Percentiles rank a stretch among this genome's conserved stretches.
phyloP scores from a whole-genome alignment of 2,888 invertebrate species.

The Thereva unica region DNA sequence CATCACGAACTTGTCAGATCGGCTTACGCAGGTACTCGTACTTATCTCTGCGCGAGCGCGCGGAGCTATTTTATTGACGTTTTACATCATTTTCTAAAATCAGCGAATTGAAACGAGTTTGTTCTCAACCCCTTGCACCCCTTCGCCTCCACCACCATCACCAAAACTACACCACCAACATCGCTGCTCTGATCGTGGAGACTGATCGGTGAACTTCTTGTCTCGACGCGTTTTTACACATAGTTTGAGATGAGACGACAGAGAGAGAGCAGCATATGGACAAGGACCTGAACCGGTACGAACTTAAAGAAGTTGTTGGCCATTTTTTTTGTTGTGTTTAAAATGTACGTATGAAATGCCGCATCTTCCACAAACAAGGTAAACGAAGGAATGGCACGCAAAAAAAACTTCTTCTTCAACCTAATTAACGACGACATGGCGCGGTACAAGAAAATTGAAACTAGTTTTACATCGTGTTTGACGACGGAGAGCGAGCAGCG shows the following conservation, averaged over 20 bases:
- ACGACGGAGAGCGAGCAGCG: too few relatives aligned
- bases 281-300: too few relatives aligned
- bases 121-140: too few relatives aligned
- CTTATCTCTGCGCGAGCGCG: not conserved
- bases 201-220: conserved; percentile 25
- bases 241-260: conserved; percentile 11
- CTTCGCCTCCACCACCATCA: not conserved
- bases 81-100: conserved; percentile 22
- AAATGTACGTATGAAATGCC: too few relatives aligned
- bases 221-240: conserved; percentile 32
- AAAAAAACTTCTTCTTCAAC: too few relatives aligned
- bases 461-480: too few relatives aligned
- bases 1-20: conserved; percentile 21
- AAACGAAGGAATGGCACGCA: too few relatives aligned
- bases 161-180: not conserved
- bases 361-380: too few relatives aligned
- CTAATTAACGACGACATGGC: too few relatives aligned
- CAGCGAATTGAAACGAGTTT: conserved; percentile 3
- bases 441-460: too few relatives aligned
- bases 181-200: conserved; percentile 14
- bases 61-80: not conserved
- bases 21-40: conserved; percentile 2
- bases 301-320: too few relatives aligned
- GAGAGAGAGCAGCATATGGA: not conserved
- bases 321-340: too few relatives aligned